Base-by-base conservation (phyloP, 2,113 vertebrate species). In the Hippocampus abdominalis region DNA sequence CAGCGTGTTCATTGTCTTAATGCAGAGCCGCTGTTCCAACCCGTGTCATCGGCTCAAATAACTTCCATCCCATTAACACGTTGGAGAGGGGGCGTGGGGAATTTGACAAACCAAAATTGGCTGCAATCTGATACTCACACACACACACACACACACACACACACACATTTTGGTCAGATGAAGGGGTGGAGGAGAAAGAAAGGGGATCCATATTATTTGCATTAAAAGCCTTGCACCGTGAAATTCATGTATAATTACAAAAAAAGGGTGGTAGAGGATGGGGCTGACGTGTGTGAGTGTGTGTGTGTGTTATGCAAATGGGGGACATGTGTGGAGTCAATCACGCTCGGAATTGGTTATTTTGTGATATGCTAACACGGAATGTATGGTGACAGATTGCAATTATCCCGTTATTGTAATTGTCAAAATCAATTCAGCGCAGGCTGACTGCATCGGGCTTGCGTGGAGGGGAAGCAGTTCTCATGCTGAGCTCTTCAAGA, bases 41-140 rank as follows among this genome's bases (percentile, higher is more conserved):
- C 86, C 84, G 32, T 84, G 76, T 84, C 70, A 59, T 73, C 74
- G 66, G 78, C 78, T 85, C 78, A 91, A 84, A 90, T 94, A 94
- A 92, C 94, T 96, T 96, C 94, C 95, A 94, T 94, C 93, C 94
- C 95, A 95, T 96, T 96, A 96, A 94, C 93, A 94, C 93, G 89
- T 90, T 93, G 80, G 93, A 93, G 93, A 94, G 89, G 90, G 12
- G 40, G 39, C 10, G 36, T 3, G 62, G 62, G 63, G 40, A 40
- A n/a, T 91, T 84, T 86, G 77, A 80, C 91, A 92, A 89, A 96
- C 94, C 94, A 95, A 94, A 91, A 86, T 70, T 88, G 84, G 80
- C 90, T 74, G 89, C 87, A 91, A 93, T 87, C 88, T 75, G 89
- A 91, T 90, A 82, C 83, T n/a, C n/a, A 51, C 56, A 10, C 73